Base-by-base conservation (phyloP, 2,113 vertebrate species). In the Lophotis ruficrista region DNA sequence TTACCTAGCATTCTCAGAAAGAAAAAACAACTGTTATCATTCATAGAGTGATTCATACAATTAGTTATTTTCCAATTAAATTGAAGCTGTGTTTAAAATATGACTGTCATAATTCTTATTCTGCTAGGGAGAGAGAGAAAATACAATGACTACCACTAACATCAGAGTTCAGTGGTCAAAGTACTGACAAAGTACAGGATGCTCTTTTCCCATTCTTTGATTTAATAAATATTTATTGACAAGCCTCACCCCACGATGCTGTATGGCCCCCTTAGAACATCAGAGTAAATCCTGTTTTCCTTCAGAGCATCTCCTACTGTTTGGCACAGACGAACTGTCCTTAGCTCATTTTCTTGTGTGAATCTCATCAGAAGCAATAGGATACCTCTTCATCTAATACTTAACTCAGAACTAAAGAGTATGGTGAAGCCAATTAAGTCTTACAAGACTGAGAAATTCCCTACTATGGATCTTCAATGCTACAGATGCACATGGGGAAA, bases 11-110 rank as follows among this genome's bases (percentile, higher is more conserved):
- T 75, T 79, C 30, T 79, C 18, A 64, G n/a, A 77, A 70, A 79
- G 23, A n/a, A 79, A 54, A 84, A 87, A 6, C 11, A 81, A 24
- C 11, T 0, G 0, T 89, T 87, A 22, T 30, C 4, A 56, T 68
- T 85, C 70, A 65, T 20, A 16, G 45, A 4, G 4, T 90, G 66
- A 90, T 90, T 90, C 87, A 91, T 89, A 64, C 19, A 85, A 66
- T 61, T 87, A 87, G 47, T 78, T 93, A 58, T 89, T 95, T 94
- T 79, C 35, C 48, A 87, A 17, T 71, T 62, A 62, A 81, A 68
- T 7, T 87, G 24, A 75, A 91, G 18, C 27, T 56, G 4, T 86
- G 12, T 47, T 86, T 11, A 71, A 38, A 89, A 68, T 43, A 43
- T 85, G 57, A 68, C 10, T 85, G 24, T 66, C 48, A 82, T 35